Conservation (phyloP, 1,140 invertebrate species). For the Helicoverpa armigera region DNA sequence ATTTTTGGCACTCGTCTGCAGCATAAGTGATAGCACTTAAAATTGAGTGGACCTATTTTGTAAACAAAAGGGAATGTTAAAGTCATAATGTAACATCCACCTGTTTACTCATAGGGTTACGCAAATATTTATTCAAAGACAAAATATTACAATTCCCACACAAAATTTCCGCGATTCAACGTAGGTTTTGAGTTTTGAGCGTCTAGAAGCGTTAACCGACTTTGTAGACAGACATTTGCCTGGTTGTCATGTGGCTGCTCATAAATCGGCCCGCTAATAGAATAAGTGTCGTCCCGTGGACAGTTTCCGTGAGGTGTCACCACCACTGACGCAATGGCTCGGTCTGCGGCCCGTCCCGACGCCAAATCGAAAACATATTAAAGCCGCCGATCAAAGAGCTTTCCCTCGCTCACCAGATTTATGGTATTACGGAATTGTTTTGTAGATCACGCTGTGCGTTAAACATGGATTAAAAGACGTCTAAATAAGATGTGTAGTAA, state of each 20-base stretch:
- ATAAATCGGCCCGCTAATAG: constrained; percentile 69
- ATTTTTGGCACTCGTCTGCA: constrained; percentile 70
- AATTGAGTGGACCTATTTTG: constrained; percentile 21
- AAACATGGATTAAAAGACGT: constrained; percentile 49
- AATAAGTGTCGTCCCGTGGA: constrained; percentile 69
- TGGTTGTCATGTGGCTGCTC: constrained; percentile 56
- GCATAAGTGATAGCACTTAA: constrained; percentile 59
- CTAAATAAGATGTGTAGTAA: constrained; percentile 21
- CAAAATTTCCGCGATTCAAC: constrained; percentile 37
- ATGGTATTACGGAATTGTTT: constrained; percentile 61
- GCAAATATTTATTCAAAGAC: too few relatives aligned
- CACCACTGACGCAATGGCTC: constrained; percentile 70
- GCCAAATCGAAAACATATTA: constrained; percentile 81
- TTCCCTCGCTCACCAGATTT: constrained; percentile 71
- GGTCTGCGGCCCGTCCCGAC: constrained; percentile 73
- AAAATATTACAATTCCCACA: background rate
- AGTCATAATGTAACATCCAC: background rate
- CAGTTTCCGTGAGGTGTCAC: constrained; percentile 70
- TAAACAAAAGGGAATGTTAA: constrained; percentile 15
- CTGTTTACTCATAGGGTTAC: too few relatives aligned
- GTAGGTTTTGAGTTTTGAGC: constrained; percentile 62
- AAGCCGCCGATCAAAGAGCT: constrained; percentile 79
- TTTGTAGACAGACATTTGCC: constrained; percentile 62
- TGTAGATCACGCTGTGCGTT: constrained; percentile 56
- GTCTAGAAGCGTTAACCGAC: constrained; percentile 60